Evolutionary conservation across 1,140 invertebrate species (phyloP), one percentile per base, ranked within the genome.

Genomic region (Carposina sasakii): DNA sequence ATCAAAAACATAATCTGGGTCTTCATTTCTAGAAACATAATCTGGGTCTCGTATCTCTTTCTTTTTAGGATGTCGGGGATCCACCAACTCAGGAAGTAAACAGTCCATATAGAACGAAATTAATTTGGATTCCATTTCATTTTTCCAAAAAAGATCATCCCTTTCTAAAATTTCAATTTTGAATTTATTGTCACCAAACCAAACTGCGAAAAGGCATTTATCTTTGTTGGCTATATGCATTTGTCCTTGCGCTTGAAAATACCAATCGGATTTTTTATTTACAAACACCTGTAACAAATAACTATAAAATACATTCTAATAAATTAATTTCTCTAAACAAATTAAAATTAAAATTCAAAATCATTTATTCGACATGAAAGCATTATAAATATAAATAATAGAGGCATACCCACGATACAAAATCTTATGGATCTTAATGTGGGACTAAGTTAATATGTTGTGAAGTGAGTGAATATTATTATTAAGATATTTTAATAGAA

Each of bases 241-340:
- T 19, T 47, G 44, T 16, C 44, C 44, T 17, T 47, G 44, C n/a
- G 28, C 22, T 47, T 47, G 44, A 12, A 23, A 16, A 26, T 47
- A 47, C 44, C 44, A 47, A 37, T 33, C 64, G 48, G 9, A 59
- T 45, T 60, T 59, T 58, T 36, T 51, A 31, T 40, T 51, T 23
- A 51, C 26, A 12, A 13, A 10, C 8, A 22, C 20, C 17, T 42
- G n/a, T n/a, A n/a, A n/a, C n/a, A n/a, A n/a, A n/a, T n/a, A n/a
- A n/a, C n/a, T n/a, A n/a, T n/a, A n/a, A n/a, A n/a, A n/a, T n/a
- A n/a, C n/a, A n/a, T n/a, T n/a, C n/a, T n/a, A n/a, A n/a, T n/a
- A n/a, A n/a, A n/a, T n/a, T n/a, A n/a, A n/a, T n/a, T n/a, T n/a
- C n/a, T n/a, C n/a, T n/a, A n/a, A n/a, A n/a, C n/a, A n/a, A n/a